phyloP scores from a whole-genome alignment of 2,888 invertebrate species.

The Apamea sordens region DNA sequence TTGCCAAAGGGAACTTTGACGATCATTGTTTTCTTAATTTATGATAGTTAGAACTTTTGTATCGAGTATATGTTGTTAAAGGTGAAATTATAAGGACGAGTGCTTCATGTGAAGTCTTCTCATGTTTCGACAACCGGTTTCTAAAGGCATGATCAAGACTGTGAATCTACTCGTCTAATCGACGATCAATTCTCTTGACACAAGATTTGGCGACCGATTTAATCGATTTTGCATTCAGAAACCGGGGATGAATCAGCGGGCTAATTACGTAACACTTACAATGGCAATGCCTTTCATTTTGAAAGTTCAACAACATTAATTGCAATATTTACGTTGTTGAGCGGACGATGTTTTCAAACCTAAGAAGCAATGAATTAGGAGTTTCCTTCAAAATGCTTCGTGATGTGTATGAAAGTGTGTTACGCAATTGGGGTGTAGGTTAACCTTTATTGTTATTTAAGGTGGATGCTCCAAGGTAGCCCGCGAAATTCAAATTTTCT shows the following conservation, averaged over 20 bases:
- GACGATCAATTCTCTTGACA: not conserved
- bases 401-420: not conserved
- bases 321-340: not conserved
- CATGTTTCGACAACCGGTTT: not conserved
- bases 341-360: not conserved
- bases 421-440: not conserved
- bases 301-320: not conserved
- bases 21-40: conserved; percentile 54
- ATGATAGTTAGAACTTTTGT: conserved; percentile 57
- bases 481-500: too few species aligned
- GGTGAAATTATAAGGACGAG: conserved; percentile 59
- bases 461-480: too few species aligned
- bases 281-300: not conserved
- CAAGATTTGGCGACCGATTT: not conserved
- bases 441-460: not conserved
- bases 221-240: not conserved
- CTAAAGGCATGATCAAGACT: not conserved
- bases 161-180: not conserved
- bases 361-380: not conserved
- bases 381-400: not conserved
- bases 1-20: conserved; percentile 62
- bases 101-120: conserved; percentile 6
- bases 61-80: conserved; percentile 58
- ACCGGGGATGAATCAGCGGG: not conserved
- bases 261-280: not conserved